A percentile compares a stretch with the other conserved stretches of the same genome.
These are phyloP conservation scores for Osedax fenrisi DNA, from an alignment of 2,888 invertebrate species.

Conservation along the genomic window DNA sequence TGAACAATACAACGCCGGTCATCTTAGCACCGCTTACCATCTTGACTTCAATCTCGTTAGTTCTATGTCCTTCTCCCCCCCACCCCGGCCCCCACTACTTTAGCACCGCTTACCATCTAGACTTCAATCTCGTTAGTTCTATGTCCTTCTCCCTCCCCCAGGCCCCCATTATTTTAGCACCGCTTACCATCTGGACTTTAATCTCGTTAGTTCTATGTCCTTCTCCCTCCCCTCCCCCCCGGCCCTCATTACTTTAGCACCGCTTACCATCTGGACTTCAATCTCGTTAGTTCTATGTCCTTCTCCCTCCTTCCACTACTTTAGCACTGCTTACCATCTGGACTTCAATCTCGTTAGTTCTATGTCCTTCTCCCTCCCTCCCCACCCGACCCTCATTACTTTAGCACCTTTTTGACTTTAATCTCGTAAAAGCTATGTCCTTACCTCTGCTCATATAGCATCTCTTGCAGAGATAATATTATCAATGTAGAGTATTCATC, in stretches of 20 bases:
- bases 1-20: slow-evolving; percentile 90
- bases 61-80: too few relatives aligned
- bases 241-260: slow-evolving; percentile 90
- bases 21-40: slow-evolving; percentile 91
- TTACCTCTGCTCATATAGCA: slow-evolving; percentile 53
- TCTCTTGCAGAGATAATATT: not conserved
- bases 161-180: slow-evolving; percentile 90
- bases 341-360: slow-evolving; percentile 71
- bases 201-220: slow-evolving; percentile 61
- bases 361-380: too few relatives aligned
- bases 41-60: slow-evolving; percentile 77
- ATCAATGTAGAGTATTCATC: too few relatives aligned
- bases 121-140: slow-evolving; percentile 69
- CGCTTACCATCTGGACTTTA: slow-evolving; percentile 92
- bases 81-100: slow-evolving; percentile 93
- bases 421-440: slow-evolving; percentile 61
- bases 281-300: slow-evolving; percentile 61
- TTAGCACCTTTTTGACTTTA: slow-evolving; percentile 88
- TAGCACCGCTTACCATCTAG: slow-evolving; percentile 90
- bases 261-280: slow-evolving; percentile 92
- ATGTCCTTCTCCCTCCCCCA: too few relatives aligned
- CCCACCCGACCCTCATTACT: slow-evolving; percentile 93
- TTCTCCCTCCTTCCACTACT: slow-evolving; percentile 68
- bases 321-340: slow-evolving; percentile 90
- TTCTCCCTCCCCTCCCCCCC: slow-evolving; percentile 71